Evolutionary conservation across 2,888 invertebrate species (phyloP).

Genomic region (Nomada goodeniana): DNA sequence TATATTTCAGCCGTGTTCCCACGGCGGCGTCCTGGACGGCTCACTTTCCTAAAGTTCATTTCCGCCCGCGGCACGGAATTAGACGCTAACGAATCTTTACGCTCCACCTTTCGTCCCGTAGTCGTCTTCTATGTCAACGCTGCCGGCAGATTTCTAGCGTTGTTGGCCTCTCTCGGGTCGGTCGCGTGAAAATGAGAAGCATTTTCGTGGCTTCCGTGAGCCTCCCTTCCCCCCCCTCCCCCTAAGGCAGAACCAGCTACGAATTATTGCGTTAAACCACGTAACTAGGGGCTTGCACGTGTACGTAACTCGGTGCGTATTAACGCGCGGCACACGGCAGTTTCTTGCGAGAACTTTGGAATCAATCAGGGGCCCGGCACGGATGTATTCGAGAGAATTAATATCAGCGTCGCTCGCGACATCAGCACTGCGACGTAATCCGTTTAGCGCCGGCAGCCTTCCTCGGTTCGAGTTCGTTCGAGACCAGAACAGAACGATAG

Average conservation of each 20-base stretch:
- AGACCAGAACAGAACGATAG: constrained; percentile 35
- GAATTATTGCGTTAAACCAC: constrained; percentile 73
- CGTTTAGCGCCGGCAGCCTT: constrained; percentile 72
- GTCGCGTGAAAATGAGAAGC: constrained; percentile 66
- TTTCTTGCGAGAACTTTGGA: constrained; percentile 81
- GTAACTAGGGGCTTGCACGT: constrained; percentile 71
- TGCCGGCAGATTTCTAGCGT: constrained; percentile 64
- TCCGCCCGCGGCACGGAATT: constrained; percentile 61
- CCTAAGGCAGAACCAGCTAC: constrained; percentile 48
- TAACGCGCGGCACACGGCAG: constrained; percentile 67
- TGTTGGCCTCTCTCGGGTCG: constrained; percentile 33
- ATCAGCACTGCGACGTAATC: constrained; percentile 78
- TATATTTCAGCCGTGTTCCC: constrained; percentile 51
- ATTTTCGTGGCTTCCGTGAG: constrained; percentile 63
- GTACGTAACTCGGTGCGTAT: constrained; percentile 70
- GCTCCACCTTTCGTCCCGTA: constrained; percentile 60
- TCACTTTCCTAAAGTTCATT: constrained; percentile 60
- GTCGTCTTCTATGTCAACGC: constrained; percentile 55
- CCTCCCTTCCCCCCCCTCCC: constrained; percentile 29
- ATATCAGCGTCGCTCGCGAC: constrained; percentile 80
- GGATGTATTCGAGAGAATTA: constrained; percentile 82
- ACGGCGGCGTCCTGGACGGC: constrained; percentile 24
- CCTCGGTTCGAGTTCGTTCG: constrained; percentile 54
- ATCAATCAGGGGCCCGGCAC: constrained; percentile 81
- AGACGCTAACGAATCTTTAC: constrained; percentile 72